Percentiles rank a stretch among this genome's conserved stretches.
Evolutionary conservation across 2,113 vertebrate species (phyloP).

Genomic region (Halcyon senegalensis): DNA sequence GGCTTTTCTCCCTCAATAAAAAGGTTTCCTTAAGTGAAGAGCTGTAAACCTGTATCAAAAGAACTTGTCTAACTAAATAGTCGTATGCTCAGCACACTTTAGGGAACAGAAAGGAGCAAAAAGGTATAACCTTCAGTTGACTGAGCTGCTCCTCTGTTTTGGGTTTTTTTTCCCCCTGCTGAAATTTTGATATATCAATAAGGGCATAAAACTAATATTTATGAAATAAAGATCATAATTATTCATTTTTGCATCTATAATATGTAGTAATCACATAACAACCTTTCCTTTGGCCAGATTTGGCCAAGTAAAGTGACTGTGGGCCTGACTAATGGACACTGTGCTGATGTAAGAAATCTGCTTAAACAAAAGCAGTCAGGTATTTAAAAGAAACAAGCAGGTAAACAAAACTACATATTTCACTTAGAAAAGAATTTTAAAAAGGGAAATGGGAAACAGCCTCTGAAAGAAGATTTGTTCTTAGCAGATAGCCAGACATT

Average conservation of each 20-base stretch:
- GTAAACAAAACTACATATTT: not conserved
- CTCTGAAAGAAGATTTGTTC: not conserved
- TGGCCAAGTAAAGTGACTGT: not conserved
- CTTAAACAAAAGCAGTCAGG: not conserved
- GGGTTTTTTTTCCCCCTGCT: not conserved
- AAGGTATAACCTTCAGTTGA: not conserved
- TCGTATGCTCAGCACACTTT: not conserved
- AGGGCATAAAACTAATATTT: not conserved
- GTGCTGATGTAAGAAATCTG: not conserved
- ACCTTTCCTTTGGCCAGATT: not conserved
- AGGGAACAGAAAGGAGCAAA: not conserved
- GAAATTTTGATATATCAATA: not conserved
- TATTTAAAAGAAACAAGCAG: not conserved
- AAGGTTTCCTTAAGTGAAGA: not conserved
- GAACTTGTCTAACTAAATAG: not conserved
- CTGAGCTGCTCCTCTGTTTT: not conserved
- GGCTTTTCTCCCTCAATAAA: conserved; percentile 36
- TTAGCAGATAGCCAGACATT: not conserved
- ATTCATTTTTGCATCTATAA: not conserved
- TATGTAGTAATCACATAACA: not conserved
- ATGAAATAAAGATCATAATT: not conserved
- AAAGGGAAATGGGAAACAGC: not conserved
- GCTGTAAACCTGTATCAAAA: not conserved
- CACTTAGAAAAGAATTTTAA: not conserved
- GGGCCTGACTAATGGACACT: not conserved